A percentile compares a stretch with the other conserved stretches of the same genome.
phyloP scores from a whole-genome alignment of 2,797 vertebrate genomes.

The Labroides dimidiatus region DNA sequence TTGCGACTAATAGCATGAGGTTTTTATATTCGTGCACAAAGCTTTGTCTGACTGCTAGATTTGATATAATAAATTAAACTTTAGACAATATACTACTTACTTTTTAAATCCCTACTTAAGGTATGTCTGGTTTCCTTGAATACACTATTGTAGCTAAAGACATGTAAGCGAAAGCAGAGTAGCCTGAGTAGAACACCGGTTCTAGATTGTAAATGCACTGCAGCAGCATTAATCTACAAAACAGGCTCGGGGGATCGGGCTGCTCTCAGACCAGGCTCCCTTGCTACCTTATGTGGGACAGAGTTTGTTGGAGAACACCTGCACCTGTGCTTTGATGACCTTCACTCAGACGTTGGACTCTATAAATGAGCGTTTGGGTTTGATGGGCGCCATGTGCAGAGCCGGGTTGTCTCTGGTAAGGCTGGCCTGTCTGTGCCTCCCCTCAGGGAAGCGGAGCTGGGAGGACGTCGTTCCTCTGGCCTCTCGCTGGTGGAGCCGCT shows the following conservation, averaged over 20 bases:
- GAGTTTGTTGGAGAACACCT: constrained; percentile 44
- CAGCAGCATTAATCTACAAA: constrained; percentile 75
- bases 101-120: constrained; percentile 66
- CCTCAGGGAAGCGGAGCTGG: constrained; percentile 82
- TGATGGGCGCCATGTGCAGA: constrained; percentile 86
- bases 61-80: constrained; percentile 65
- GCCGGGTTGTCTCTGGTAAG: constrained; percentile 85
- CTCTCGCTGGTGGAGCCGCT: constrained; percentile 79
- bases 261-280: constrained; percentile 49
- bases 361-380: constrained; percentile 97
- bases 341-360: constrained; percentile 93
- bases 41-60: constrained; percentile 67
- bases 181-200: constrained; percentile 77
- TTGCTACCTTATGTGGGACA: constrained; percentile 68
- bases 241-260: constrained; percentile 66
- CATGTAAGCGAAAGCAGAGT: constrained; percentile 74
- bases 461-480: constrained; percentile 77
- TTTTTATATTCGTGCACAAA: constrained; percentile 75
- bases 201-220: constrained; percentile 78
- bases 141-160: constrained; percentile 67
- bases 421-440: constrained; percentile 84
- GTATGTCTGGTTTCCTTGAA: constrained; percentile 67
- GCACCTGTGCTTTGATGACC: constrained; percentile 60
- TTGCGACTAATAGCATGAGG: constrained; percentile 72
- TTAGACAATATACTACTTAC: constrained; percentile 58